phyloP scores from a whole-genome alignment of 2,797 vertebrate genomes.

The Peromyscus eremicus region DNA sequence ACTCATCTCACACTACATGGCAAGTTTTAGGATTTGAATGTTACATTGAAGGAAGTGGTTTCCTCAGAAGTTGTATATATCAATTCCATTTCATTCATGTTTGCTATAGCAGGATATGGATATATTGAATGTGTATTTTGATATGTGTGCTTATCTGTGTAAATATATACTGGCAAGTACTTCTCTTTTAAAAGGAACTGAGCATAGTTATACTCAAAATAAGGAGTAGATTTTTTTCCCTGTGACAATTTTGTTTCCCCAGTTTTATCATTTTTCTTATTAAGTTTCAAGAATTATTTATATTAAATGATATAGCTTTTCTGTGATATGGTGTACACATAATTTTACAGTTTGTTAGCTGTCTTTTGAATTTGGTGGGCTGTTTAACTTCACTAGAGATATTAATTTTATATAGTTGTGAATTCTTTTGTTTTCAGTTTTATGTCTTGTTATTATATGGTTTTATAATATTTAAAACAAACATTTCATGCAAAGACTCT shows the following conservation, averaged over 20 bases:
- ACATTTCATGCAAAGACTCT: not conserved
- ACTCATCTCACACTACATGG: not conserved
- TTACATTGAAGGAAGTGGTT: not conserved
- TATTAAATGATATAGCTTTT: not conserved
- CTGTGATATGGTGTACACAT: not conserved
- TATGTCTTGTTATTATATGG: not conserved
- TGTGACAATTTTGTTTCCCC: not conserved
- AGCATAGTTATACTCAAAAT: not conserved
- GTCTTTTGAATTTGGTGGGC: not conserved
- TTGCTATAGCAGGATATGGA: not conserved
- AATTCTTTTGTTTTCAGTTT: slow-evolving; percentile 20
- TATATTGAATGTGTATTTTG: not conserved
- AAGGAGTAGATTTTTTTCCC: not conserved
- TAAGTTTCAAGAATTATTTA: not conserved
- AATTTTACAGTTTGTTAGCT: not conserved
- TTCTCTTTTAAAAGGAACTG: not conserved
- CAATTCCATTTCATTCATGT: not conserved
- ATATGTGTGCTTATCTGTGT: not conserved
- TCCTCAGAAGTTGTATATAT: not conserved
- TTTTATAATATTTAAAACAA: not conserved
- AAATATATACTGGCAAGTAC: not conserved
- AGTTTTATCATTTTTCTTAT: slow-evolving; percentile 1
- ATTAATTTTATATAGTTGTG: not conserved
- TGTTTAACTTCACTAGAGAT: not conserved
- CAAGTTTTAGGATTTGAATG: not conserved